Percentiles rank a stretch among this genome's conserved stretches.
phyloP scores from a whole-genome alignment of 2,888 invertebrate genomes.

The Zonitis immaculata region DNA sequence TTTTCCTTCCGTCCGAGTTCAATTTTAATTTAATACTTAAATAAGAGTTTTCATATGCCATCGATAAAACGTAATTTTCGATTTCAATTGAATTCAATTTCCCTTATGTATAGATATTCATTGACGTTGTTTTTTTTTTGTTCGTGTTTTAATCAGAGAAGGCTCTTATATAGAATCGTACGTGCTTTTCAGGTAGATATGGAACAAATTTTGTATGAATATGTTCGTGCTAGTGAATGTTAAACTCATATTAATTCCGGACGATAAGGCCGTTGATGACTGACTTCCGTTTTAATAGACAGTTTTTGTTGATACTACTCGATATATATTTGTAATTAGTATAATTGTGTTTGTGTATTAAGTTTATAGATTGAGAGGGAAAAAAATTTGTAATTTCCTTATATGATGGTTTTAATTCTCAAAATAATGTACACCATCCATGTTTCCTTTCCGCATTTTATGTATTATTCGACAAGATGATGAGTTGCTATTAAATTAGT shows the following conservation, averaged over 20 bases:
- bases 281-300: constrained; percentile 31
- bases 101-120: too few species aligned
- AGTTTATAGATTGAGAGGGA: neutral
- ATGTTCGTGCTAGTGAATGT: constrained; percentile 41
- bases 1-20: too few species aligned
- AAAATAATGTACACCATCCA: neutral
- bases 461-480: too few species aligned
- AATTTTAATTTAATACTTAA: too few species aligned
- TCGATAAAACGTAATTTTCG: too few species aligned
- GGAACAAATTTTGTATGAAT: constrained; percentile 23
- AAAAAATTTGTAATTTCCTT: neutral
- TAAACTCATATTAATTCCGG: constrained; percentile 39
- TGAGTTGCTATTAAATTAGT: neutral
- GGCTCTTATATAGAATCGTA: neutral
- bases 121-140: too few species aligned
- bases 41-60: too few species aligned
- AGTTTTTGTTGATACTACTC: constrained; percentile 30
- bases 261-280: constrained; percentile 37
- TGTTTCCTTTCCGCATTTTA: neutral
- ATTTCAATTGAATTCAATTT: too few species aligned
- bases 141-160: neutral
- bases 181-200: neutral
- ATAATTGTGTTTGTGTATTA: too few species aligned
- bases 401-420: neutral
- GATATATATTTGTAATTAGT: too few species aligned